Evolutionary conservation across 2,888 invertebrate genomes (phyloP).

Genomic region (Ectobius pallidus): DNA sequence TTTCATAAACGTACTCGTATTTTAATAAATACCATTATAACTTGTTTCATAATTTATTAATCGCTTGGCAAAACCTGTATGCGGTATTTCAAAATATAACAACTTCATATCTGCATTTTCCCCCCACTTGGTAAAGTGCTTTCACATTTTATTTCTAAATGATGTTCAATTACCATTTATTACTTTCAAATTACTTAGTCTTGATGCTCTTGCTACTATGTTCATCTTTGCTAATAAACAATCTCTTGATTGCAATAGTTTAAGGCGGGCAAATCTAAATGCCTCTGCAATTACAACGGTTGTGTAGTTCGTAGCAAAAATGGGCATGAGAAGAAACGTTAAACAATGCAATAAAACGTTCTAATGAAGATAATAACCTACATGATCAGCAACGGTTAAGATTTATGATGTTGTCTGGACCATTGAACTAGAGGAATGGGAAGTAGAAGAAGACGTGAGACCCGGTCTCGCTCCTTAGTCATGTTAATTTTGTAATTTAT

Average conservation of each 20-base stretch:
- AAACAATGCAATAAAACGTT: background rate
- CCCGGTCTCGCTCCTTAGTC: background rate
- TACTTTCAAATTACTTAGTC: conserved; percentile 16
- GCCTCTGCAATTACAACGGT: background rate
- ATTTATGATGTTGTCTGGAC: background rate
- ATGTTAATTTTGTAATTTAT: too few species aligned
- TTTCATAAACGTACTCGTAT: too few species aligned
- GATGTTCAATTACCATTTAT: conserved; percentile 16
- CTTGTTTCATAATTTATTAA: too few species aligned
- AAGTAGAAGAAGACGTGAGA: background rate
- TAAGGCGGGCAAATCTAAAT: background rate
- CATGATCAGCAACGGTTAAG: background rate
- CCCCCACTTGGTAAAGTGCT: too few species aligned
- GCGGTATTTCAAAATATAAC: too few species aligned
- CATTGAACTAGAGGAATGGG: conserved; percentile 4
- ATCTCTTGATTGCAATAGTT: background rate
- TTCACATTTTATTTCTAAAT: background rate
- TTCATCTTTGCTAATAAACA: background rate
- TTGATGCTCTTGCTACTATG: background rate
- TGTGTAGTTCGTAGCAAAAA: background rate
- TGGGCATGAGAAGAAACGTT: background rate
- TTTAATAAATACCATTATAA: too few species aligned
- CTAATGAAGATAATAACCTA: background rate
- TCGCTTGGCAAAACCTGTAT: too few species aligned
- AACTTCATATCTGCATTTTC: too few species aligned